phyloP scores from a whole-genome alignment of 2,113 vertebrate species.

The Bujurquina vittata region DNA sequence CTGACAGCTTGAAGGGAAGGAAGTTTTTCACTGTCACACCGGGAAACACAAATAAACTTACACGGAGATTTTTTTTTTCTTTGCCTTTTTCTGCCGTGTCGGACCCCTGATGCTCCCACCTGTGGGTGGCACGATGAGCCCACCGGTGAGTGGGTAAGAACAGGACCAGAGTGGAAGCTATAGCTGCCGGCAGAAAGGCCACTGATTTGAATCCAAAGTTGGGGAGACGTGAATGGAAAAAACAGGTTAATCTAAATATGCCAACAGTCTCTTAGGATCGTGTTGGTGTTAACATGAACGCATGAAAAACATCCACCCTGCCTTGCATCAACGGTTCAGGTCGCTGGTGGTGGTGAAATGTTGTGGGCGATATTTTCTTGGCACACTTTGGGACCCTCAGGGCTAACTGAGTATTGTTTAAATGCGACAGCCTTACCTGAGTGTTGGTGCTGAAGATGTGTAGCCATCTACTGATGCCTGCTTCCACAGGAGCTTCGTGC shows the following conservation, averaged over 20 bases:
- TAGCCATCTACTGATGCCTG: too few species aligned
- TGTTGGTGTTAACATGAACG: too few species aligned
- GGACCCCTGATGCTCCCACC: conserved; percentile 17
- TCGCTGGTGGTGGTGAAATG: too few species aligned
- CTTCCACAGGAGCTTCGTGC: too few species aligned
- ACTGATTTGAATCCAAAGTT: not conserved
- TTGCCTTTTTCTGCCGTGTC: not conserved
- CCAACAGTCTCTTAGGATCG: too few species aligned
- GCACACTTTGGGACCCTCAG: too few species aligned
- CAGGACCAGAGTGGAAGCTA: not conserved
- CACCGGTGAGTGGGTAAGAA: not conserved
- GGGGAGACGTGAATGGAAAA: not conserved
- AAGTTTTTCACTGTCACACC: conserved; percentile 48
- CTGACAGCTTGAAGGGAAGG: conserved; percentile 46
- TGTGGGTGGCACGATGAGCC: not conserved
- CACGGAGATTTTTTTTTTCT: not conserved
- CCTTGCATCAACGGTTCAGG: too few species aligned
- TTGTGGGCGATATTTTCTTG: too few species aligned
- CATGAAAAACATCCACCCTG: too few species aligned
- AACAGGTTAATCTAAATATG: not conserved
- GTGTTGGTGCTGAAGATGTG: too few species aligned
- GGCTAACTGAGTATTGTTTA: too few species aligned
- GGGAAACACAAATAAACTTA: conserved; percentile 37
- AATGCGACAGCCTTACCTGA: too few species aligned
- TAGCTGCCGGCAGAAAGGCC: not conserved